These are phyloP conservation scores for Drosophila sp. DNA, from an alignment of 1,140 invertebrate genomes.

Conservation along the genomic window DNA sequence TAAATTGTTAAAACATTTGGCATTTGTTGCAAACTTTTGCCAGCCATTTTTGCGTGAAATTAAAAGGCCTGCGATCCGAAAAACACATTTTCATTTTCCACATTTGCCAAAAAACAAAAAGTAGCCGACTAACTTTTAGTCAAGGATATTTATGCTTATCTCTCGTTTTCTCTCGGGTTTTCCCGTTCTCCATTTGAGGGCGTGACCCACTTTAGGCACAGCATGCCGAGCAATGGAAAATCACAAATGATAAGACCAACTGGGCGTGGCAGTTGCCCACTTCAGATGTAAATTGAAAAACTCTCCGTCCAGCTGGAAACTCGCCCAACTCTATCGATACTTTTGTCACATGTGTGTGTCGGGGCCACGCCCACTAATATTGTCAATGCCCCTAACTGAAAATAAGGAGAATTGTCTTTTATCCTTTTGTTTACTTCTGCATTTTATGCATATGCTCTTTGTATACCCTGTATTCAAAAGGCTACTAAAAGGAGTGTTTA, in stretches of 20 bases:
- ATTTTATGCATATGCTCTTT: constrained; percentile 8
- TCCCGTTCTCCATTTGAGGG: background rate
- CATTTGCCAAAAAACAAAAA: constrained; percentile 12
- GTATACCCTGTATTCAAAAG: constrained; percentile 10
- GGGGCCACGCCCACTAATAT: constrained; percentile 20
- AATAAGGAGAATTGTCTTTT: constrained; percentile 25
- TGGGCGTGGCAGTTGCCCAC: constrained; percentile 18
- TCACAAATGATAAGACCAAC: constrained; percentile 5
- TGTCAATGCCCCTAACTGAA: constrained; percentile 7
- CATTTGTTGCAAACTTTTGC: constrained; percentile 36
- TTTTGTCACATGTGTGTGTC: constrained; percentile 4
- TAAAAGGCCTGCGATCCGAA: constrained; percentile 7
- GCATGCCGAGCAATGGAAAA: constrained; percentile 20
- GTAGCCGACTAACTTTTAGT: constrained; percentile 22
- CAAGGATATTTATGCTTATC: constrained; percentile 24
- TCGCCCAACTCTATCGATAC: constrained; percentile 4
- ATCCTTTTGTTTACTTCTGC: constrained; percentile 37
- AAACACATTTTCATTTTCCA: constrained; percentile 1
- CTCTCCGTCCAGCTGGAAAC: constrained; percentile 3
- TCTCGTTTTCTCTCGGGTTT: background rate
- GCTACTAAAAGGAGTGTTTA: no score
- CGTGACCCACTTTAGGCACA: constrained; percentile 24
- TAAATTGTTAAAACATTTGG: constrained; percentile 29
- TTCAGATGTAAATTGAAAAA: constrained; percentile 12
- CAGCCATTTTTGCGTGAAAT: constrained; percentile 17